Evolutionary conservation across 2,888 invertebrate species (phyloP).

Genomic region (Lochmaea capreae): DNA sequence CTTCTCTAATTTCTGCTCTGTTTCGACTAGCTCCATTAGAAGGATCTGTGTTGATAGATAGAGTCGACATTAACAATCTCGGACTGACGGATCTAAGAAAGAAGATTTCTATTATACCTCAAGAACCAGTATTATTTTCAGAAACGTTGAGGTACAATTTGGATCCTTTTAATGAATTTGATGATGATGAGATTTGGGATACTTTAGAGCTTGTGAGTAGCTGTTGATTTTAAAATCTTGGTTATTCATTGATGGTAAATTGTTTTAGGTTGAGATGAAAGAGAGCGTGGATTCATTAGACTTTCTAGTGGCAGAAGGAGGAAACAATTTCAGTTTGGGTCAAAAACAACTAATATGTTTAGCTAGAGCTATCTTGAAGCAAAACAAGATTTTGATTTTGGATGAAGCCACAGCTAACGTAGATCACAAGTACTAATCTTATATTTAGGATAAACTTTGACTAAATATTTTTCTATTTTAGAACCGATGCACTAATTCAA

Average conservation of each 20-base stretch:
- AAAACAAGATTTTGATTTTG: constrained; percentile 82
- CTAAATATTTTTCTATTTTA: constrained; percentile 34
- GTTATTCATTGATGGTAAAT: neutral
- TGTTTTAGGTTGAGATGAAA: constrained; percentile 78
- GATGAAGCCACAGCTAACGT: constrained; percentile 95
- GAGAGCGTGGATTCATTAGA: constrained; percentile 73
- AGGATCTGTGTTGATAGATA: constrained; percentile 83
- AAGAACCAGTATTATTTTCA: constrained; percentile 89
- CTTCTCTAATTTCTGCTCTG: constrained; percentile 83
- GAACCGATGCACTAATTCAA: constrained; percentile 86
- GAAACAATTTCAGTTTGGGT: constrained; percentile 87
- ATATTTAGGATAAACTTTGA: no score
- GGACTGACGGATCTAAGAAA: constrained; percentile 82
- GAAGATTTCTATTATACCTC: constrained; percentile 92
- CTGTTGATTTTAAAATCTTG: neutral
- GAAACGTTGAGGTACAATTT: constrained; percentile 87
- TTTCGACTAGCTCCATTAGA: constrained; percentile 85
- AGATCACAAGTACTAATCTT: constrained; percentile 75
- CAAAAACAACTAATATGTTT: constrained; percentile 89
- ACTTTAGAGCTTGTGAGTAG: constrained; percentile 74
- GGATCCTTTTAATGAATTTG: constrained; percentile 83
- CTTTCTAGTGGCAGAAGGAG: constrained; percentile 78
- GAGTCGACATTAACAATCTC: constrained; percentile 75
- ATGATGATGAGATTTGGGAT: constrained; percentile 81
- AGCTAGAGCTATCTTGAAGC: constrained; percentile 84